Conservation (phyloP, 2,113 vertebrate genomes). For the Theristicus caerulescens region DNA sequence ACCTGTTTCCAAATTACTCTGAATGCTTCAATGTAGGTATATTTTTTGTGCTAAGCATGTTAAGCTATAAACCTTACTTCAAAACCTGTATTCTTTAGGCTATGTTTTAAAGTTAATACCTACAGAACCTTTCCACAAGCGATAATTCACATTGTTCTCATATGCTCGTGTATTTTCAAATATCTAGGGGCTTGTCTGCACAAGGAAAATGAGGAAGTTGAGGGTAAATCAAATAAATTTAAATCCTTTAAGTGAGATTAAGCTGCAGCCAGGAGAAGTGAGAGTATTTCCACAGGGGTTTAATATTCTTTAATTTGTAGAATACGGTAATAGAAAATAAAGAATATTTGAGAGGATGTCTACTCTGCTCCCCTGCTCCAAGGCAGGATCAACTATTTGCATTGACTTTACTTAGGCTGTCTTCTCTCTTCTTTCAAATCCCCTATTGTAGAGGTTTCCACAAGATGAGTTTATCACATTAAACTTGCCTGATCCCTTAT, state of each 20-base stretch:
- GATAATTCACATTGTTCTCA: background rate
- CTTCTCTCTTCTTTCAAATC: background rate
- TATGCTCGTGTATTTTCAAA: background rate
- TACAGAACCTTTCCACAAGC: background rate
- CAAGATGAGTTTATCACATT: background rate
- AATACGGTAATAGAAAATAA: background rate
- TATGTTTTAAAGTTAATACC: background rate
- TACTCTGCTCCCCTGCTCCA: background rate
- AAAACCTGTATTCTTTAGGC: background rate
- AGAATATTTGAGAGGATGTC: background rate
- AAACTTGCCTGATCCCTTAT: background rate
- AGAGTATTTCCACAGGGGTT: background rate
- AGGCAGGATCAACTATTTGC: background rate
- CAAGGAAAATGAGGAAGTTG: background rate
- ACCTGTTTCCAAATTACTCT: background rate
- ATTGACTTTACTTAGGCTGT: background rate
- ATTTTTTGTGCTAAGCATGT: background rate
- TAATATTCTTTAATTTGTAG: background rate
- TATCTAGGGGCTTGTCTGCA: background rate
- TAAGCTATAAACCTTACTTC: background rate
- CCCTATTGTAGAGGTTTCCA: background rate
- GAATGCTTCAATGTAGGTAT: background rate
- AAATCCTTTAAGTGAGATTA: constrained; percentile 14
- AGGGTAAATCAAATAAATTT: constrained; percentile 1
- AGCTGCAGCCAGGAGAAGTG: background rate